Evolutionary conservation across 2,113 vertebrate genomes (phyloP).

Genomic region (Mustela nigripes): DNA sequence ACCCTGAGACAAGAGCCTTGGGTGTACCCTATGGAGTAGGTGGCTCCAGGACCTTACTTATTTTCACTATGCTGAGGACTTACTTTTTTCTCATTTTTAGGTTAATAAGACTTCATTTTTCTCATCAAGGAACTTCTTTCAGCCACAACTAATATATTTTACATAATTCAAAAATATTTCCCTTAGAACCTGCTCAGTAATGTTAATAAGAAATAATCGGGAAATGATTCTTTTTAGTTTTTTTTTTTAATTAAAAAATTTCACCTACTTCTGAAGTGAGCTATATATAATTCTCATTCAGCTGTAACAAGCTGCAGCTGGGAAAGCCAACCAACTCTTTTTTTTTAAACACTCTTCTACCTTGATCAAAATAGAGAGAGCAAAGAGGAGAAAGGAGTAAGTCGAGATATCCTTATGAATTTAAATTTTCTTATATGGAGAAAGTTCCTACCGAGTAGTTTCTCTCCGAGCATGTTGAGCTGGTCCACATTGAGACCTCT

Average conservation of each 20-base stretch:
- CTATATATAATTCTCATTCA: neutral
- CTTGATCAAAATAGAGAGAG: neutral
- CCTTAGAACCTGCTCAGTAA: neutral
- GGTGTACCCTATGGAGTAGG: neutral
- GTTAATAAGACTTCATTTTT: neutral
- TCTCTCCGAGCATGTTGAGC: slow-evolving; percentile 91
- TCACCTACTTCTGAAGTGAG: neutral
- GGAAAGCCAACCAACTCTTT: neutral
- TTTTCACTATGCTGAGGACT: neutral
- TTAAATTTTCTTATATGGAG: neutral
- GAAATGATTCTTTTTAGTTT: neutral
- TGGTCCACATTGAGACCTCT: slow-evolving; percentile 93
- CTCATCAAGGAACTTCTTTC: neutral
- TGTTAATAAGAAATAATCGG: neutral
- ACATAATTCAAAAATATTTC: neutral
- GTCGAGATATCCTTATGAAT: neutral
- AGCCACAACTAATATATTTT: neutral
- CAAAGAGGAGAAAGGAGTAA: neutral
- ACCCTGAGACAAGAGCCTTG: neutral
- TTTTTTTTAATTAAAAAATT: neutral
- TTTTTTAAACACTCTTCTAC: neutral
- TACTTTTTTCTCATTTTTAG: neutral
- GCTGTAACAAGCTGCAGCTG: neutral
- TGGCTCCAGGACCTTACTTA: neutral
- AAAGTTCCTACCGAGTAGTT: slow-evolving; percentile 89